phyloP scores from a whole-genome alignment of 2,113 vertebrate genomes.

The Podarcis muralis region DNA sequence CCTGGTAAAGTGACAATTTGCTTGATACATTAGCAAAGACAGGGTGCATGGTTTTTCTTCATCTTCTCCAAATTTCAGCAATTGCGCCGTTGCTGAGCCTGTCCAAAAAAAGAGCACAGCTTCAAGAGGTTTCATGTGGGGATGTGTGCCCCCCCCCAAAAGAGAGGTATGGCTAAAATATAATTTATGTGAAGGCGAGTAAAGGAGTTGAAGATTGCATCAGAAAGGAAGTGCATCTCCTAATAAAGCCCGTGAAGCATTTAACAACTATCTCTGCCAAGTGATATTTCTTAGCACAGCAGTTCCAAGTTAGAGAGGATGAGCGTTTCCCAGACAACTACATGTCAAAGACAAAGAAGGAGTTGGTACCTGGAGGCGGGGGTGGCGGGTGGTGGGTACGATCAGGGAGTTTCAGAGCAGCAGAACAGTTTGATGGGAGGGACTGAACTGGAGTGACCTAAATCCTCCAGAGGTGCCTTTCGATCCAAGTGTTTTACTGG shows the following conservation, averaged over 20 bases:
- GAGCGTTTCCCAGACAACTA: constrained; percentile 3
- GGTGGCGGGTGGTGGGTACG: neutral
- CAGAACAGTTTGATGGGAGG: neutral
- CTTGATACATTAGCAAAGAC: neutral
- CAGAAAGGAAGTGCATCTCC: neutral
- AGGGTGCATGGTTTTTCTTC: neutral
- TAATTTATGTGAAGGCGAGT: neutral
- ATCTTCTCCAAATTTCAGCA: neutral
- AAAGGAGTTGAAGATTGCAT: neutral
- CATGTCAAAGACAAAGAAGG: neutral
- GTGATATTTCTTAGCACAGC: neutral
- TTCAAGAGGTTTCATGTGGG: neutral
- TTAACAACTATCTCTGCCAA: neutral
- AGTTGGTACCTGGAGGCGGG: neutral
- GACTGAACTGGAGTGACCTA: neutral
- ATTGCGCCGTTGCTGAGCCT: neutral
- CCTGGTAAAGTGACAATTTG: neutral
- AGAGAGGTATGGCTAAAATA: neutral
- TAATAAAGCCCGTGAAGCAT: neutral
- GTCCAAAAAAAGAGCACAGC: neutral
- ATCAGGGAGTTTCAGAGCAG: neutral
- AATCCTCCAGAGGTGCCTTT: neutral
- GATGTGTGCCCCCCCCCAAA: neutral
- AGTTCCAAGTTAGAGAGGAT: neutral
- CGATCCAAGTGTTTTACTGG: neutral